Conservation (phyloP, 23 tunicate species). For the Trididemnum nubilum region DNA sequence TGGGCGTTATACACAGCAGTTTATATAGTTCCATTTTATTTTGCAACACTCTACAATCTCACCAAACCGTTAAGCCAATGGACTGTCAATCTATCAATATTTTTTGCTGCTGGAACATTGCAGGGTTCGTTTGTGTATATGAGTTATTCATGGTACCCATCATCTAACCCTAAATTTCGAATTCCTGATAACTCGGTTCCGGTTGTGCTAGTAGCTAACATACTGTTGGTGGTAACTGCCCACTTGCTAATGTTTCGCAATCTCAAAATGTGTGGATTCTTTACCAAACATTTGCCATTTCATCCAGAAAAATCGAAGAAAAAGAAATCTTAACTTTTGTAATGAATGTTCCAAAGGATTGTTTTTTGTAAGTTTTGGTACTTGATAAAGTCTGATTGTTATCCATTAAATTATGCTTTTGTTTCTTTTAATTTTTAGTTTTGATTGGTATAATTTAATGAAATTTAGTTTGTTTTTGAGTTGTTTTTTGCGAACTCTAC, state of each 20-base stretch:
- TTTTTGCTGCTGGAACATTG: constrained; percentile 48
- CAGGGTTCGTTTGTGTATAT: constrained; percentile 43
- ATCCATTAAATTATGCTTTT: too few species aligned
- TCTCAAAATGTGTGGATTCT: too few species aligned
- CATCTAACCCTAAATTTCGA: constrained; percentile 21
- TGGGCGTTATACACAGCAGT: constrained; percentile 51
- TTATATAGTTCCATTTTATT: constrained; percentile 61
- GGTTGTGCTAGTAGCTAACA: constrained; percentile 16
- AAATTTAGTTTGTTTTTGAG: too few species aligned
- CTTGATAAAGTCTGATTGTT: too few species aligned
- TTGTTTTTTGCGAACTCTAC: too few species aligned
- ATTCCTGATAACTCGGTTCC: constrained; percentile 18
- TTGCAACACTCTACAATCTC: constrained; percentile 30
- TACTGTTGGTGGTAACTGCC: constrained; percentile 7
- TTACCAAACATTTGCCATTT: too few species aligned
- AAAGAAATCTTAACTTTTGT: too few species aligned
- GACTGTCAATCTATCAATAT: constrained; percentile 45
- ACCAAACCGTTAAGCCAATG: constrained; percentile 31
- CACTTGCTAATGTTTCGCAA: constrained; percentile 25
- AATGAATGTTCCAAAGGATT: too few species aligned
- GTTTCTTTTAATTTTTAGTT: too few species aligned
- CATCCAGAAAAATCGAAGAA: too few species aligned
- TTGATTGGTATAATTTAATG: too few species aligned
- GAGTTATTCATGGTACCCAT: constrained; percentile 48
- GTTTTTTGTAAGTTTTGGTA: too few species aligned